Evolutionary conservation across 2,888 invertebrate genomes (phyloP).

Genomic region (Drosophila formosana): DNA sequence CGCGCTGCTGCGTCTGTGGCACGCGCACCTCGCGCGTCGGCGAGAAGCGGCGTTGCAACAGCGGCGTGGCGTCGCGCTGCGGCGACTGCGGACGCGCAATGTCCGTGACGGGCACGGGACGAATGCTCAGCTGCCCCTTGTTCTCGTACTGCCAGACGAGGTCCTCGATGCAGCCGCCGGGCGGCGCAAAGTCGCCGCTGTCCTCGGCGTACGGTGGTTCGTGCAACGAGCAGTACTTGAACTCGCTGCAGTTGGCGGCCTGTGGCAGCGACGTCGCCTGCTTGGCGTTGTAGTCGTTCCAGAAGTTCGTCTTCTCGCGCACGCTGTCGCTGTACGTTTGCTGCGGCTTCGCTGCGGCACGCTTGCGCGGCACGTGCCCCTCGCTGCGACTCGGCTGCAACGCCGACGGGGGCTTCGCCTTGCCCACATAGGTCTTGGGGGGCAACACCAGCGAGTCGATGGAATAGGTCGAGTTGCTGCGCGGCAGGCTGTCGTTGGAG

Average conservation of each 20-base stretch:
- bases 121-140: conserved; percentile 35
- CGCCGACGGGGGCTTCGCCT: conserved; percentile 34
- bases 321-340: conserved; percentile 87
- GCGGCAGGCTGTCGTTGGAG: conserved; percentile 83
- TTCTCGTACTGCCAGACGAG: conserved; percentile 83
- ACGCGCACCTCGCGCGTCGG: conserved; percentile 83
- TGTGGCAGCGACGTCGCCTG: conserved; percentile 83
- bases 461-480: conserved; percentile 85
- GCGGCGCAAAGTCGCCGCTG: conserved; percentile 66
- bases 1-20: conserved; percentile 84
- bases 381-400: conserved; percentile 74
- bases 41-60: conserved; percentile 70
- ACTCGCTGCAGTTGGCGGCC: conserved; percentile 87
- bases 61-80: conserved; percentile 7
- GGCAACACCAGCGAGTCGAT: conserved; percentile 80
- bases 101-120: conserved; percentile 44
- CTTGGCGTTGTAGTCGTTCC: conserved; percentile 86
- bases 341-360: conserved; percentile 63
- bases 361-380: conserved; percentile 74
- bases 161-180: conserved; percentile 84
- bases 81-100: conserved; percentile 70
- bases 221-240: conserved; percentile 87
- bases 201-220: conserved; percentile 55
- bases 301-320: conserved; percentile 89
- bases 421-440: conserved; percentile 65